These are phyloP conservation scores for Mastomys coucha DNA, from an alignment of 2,113 vertebrate genomes.

Conservation along the genomic window DNA sequence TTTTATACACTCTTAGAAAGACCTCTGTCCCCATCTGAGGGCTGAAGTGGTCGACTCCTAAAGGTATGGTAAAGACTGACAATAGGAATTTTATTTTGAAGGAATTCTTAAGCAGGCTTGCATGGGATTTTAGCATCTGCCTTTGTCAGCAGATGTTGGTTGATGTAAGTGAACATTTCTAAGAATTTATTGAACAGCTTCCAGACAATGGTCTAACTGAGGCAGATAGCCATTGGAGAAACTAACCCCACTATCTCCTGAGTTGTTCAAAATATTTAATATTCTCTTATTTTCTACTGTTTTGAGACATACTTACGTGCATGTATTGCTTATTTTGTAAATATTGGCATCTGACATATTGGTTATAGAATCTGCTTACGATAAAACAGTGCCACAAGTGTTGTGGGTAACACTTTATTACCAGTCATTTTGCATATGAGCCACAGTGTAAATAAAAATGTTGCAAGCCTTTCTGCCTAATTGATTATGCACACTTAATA, in stretches of 20 bases:
- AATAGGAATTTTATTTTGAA: not conserved
- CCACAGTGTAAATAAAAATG: constrained; percentile 26
- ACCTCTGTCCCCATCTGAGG: fast-evolving
- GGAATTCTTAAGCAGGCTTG: not conserved
- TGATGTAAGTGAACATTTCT: constrained; percentile 32
- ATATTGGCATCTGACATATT: not conserved
- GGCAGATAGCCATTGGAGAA: not conserved
- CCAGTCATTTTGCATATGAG: not conserved
- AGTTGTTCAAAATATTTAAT: constrained; percentile 15
- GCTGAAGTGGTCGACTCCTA: not conserved
- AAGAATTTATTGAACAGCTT: constrained; percentile 38
- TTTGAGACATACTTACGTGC: constrained; percentile 24
- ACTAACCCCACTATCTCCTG: not conserved
- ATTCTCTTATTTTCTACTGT: constrained; percentile 8
- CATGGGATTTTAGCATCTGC: not conserved
- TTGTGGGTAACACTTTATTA: not conserved
- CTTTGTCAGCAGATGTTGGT: not conserved
- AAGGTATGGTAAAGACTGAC: not conserved
- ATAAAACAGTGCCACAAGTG: constrained; percentile 16
- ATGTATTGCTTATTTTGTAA: constrained; percentile 1
- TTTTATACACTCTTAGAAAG: not conserved
- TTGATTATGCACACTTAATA: not conserved
- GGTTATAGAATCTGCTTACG: constrained; percentile 46
- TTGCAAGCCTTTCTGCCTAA: constrained; percentile 22
- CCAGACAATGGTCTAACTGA: not conserved